Conservation (phyloP, 2,113 vertebrate genomes). For the Hypomesus transpacificus region DNA sequence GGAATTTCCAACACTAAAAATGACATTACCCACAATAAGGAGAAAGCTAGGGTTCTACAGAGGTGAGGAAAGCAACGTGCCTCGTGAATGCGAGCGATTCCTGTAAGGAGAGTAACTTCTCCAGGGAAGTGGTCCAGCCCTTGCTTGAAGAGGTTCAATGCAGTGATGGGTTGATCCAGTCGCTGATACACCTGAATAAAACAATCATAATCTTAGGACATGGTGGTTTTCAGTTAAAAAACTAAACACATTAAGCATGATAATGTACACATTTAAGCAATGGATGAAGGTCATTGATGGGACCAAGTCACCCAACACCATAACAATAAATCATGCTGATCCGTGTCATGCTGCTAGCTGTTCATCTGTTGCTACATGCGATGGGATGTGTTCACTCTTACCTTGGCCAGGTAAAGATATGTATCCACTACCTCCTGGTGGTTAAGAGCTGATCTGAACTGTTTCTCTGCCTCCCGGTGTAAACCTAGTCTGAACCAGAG, state of each 20-base stretch:
- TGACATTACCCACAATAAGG: too few species aligned
- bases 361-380: too few species aligned
- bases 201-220: background rate
- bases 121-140: conserved; percentile 92
- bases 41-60: background rate
- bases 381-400: conserved; percentile 46
- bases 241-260: too few species aligned
- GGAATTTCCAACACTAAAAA: too few species aligned
- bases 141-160: conserved; percentile 92
- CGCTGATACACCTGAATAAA: conserved; percentile 84
- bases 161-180: conserved; percentile 92
- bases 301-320: too few species aligned
- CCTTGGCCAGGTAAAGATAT: conserved; percentile 92
- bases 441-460: conserved; percentile 91
- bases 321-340: too few species aligned
- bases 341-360: too few species aligned
- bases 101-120: conserved; percentile 90
- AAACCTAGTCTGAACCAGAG: conserved; percentile 74
- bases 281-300: too few species aligned
- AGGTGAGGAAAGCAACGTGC: conserved; percentile 33
- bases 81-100: conserved; percentile 95
- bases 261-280: too few species aligned
- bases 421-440: conserved; percentile 95
- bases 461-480: conserved; percentile 95
- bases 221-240: too few species aligned